A percentile compares a stretch with the other conserved stretches of the same genome.
phyloP scores from a whole-genome alignment of 2,113 vertebrate species.

The Tragelaphus buxtoni region DNA sequence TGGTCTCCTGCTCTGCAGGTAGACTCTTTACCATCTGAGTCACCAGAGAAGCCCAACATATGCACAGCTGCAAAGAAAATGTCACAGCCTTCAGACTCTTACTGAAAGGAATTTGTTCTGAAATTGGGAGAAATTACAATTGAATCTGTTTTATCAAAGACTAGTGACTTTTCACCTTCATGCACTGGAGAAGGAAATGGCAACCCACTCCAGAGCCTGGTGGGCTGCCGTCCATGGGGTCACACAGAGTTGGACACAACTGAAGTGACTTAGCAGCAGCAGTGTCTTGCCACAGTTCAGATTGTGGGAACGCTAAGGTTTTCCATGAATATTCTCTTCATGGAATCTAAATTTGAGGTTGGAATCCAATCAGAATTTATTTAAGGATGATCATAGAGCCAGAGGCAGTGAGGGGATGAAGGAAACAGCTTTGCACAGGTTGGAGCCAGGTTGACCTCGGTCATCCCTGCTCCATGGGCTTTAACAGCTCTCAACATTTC shows the following conservation, averaged over 20 bases:
- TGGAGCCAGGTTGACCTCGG: background rate
- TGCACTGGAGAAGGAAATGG: no score
- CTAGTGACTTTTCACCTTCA: no score
- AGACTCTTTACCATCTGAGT: background rate
- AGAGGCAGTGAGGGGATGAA: background rate
- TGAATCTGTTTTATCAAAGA: accelerated
- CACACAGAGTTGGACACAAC: no score
- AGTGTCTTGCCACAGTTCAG: background rate
- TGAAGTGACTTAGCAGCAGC: no score
- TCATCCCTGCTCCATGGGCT: background rate
- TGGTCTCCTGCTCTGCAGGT: background rate
- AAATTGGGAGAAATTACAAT: background rate
- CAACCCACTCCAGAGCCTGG: no score
- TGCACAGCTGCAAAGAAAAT: background rate
- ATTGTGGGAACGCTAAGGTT: background rate
- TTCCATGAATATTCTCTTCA: background rate
- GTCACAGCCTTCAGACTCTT: background rate
- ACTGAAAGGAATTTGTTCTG: background rate
- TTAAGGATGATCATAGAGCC: background rate
- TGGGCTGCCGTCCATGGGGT: no score
- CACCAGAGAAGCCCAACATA: background rate
- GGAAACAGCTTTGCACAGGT: background rate
- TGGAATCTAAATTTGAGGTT: background rate
- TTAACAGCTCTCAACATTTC: background rate
- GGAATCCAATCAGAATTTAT: background rate